Percentiles rank a stretch among this genome's conserved stretches.
These are phyloP conservation scores for Scartelaos histophorus DNA, from an alignment of 2,113 vertebrate genomes.

Conservation along the genomic window DNA sequence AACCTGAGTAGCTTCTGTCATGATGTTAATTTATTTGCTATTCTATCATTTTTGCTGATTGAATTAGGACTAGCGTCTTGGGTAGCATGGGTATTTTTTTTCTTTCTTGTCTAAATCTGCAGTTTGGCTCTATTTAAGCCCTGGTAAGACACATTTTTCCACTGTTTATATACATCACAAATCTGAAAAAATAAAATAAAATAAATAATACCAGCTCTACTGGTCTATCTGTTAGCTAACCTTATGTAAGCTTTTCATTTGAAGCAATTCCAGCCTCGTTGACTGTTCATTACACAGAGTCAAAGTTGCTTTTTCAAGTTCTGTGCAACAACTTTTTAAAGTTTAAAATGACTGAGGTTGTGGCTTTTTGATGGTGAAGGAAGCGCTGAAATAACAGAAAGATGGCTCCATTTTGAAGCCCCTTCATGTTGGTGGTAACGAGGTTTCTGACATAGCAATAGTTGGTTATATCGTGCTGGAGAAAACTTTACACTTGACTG, in stretches of 20 bases:
- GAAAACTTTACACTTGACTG: not conserved
- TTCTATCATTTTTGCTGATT: too few species aligned
- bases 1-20: too few species aligned
- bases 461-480: not conserved
- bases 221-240: too few species aligned
- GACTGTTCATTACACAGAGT: not conserved
- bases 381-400: not conserved
- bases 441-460: not conserved
- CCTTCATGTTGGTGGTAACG: slow-evolving; percentile 3
- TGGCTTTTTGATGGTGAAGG: not conserved
- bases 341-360: not conserved
- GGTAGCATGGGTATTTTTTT: not conserved
- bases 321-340: not conserved
- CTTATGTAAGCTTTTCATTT: not conserved
- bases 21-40: too few species aligned
- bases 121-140: not conserved
- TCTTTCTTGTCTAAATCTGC: not conserved
- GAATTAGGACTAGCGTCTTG: too few species aligned
- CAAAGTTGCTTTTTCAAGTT: not conserved
- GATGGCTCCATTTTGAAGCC: not conserved
- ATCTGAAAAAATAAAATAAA: not conserved
- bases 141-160: not conserved
- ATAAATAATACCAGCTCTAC: too few species aligned
- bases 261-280: not conserved
- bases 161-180: not conserved